phyloP scores from a whole-genome alignment of 2,113 vertebrate genomes.

The Neodontobutis hainanensis region DNA sequence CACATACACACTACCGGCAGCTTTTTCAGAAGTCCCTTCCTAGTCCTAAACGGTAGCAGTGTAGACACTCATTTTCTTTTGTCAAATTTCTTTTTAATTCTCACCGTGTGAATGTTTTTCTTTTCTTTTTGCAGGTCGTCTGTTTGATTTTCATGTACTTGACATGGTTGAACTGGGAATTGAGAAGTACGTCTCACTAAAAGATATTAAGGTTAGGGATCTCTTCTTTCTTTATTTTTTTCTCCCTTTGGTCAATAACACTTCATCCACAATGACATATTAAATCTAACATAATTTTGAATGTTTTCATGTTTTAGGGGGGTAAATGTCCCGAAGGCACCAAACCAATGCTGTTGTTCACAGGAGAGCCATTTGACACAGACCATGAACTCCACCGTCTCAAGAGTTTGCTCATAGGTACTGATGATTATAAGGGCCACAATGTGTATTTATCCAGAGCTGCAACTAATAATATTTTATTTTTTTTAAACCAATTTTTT shows the following conservation, averaged over 20 bases:
- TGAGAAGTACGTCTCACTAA: constrained; percentile 88
- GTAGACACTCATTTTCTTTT: too few species aligned
- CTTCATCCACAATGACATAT: background rate
- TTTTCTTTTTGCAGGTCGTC: constrained; percentile 82
- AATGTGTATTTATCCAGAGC: too few species aligned
- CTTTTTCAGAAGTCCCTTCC: too few species aligned
- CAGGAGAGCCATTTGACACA: constrained; percentile 88
- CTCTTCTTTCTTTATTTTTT: background rate
- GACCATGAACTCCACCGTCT: constrained; percentile 86
- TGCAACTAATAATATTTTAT: background rate
- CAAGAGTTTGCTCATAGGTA: constrained; percentile 90
- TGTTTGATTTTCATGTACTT: constrained; percentile 95
- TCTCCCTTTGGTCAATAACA: too few species aligned
- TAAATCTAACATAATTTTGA: background rate
- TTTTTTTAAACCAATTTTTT: too few species aligned
- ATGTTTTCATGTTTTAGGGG: constrained; percentile 70
- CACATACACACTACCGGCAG: too few species aligned
- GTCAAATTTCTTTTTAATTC: too few species aligned
- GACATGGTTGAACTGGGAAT: constrained; percentile 97
- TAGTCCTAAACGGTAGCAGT: too few species aligned
- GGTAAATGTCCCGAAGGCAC: constrained; percentile 92
- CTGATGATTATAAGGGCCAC: too few species aligned
- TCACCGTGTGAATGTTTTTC: background rate
- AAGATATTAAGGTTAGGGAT: constrained; percentile 87
- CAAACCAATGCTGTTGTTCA: constrained; percentile 95